Evolutionary conservation across 1,140 invertebrate species (phyloP), one percentile per base, ranked within the genome.

Genomic region (Nephotettix cincticeps): DNA sequence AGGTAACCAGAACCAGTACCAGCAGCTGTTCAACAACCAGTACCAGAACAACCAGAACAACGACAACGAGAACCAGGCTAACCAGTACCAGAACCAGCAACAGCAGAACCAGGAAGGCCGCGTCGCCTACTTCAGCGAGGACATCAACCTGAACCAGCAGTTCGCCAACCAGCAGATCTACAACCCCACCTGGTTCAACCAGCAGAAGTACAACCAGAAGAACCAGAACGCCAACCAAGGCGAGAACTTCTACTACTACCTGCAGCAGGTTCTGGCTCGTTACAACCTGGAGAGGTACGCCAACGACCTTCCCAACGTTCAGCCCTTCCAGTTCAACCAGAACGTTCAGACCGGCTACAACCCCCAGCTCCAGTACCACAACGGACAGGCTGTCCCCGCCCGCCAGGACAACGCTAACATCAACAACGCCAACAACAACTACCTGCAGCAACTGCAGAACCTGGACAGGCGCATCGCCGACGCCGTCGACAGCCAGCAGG

Each of bases 51-150:
- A 27, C 56, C 47, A 51, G 47, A 51, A 51, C 47, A 27, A 61
- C 56, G 21, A 61, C 21, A 21, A 61, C 56, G 13, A 29, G 14
- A 19, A 65, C 28, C 36, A 45, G 25, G 28, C 14, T 4, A 36
- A 28, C 65, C 43, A 47, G 65, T 45, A 68, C 65, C 21, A 21
- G 40, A 19, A n/a, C 23, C 23, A 54, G n/a, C 47, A 54, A 54
- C 47, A 54, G 47, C 6, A 32, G 11, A 47, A 47, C 43, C 19
- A 27, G 23, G 65, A 68, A 25, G 40, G 87, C 70, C 80, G 85
- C 64, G 58, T 93, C 21, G 82, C 84, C 25, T 93, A 93, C 79
- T 93, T 88, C 82, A 89, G 89, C 0, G 88, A 93, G 72, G 92
- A 92, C 79, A 81, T 88, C 68, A 87, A 86, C 71, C 19, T 68